Conservation (phyloP, 1,140 invertebrate genomes). For the Telenomus remus region DNA sequence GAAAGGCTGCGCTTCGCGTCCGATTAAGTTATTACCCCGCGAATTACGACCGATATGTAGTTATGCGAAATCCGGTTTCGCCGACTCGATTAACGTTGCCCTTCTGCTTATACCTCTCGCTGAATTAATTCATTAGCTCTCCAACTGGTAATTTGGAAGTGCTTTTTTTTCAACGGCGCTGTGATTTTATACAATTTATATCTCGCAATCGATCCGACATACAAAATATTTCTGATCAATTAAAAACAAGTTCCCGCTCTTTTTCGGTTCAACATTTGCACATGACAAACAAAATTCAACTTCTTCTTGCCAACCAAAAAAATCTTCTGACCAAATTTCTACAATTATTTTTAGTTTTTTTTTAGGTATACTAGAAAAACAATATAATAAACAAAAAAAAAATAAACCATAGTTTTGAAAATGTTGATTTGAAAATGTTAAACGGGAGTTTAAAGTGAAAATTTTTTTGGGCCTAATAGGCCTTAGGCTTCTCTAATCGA, state of each 20-base stretch:
- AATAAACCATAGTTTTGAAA: too few relatives aligned
- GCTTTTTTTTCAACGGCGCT: neutral
- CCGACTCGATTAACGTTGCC: slow-evolving; percentile 4
- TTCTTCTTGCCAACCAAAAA: too few relatives aligned
- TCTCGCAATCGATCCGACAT: neutral
- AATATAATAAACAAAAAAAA: too few relatives aligned
- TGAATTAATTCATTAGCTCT: slow-evolving; percentile 8
- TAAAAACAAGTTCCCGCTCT: neutral
- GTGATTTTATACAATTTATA: neutral
- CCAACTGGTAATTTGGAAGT: neutral
- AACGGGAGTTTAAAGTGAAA: too few relatives aligned
- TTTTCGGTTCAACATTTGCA: too few relatives aligned
- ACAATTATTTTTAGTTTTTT: too few relatives aligned
- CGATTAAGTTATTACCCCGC: slow-evolving; percentile 37
- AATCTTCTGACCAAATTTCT: too few relatives aligned
- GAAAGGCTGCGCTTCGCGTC: slow-evolving; percentile 27
- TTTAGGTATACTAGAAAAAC: too few relatives aligned
- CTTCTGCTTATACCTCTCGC: neutral
- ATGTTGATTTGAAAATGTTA: too few relatives aligned
- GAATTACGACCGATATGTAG: slow-evolving; percentile 14
- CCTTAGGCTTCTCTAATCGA: slow-evolving; percentile 10
- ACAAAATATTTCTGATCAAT: neutral
- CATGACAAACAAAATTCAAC: too few relatives aligned
- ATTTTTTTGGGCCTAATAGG: neutral
- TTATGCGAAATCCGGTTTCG: slow-evolving; percentile 24